Percentiles rank a stretch among this genome's conserved stretches.
Evolutionary conservation across 2,888 invertebrate genomes (phyloP).

Genomic region (Idaea straminata): DNA sequence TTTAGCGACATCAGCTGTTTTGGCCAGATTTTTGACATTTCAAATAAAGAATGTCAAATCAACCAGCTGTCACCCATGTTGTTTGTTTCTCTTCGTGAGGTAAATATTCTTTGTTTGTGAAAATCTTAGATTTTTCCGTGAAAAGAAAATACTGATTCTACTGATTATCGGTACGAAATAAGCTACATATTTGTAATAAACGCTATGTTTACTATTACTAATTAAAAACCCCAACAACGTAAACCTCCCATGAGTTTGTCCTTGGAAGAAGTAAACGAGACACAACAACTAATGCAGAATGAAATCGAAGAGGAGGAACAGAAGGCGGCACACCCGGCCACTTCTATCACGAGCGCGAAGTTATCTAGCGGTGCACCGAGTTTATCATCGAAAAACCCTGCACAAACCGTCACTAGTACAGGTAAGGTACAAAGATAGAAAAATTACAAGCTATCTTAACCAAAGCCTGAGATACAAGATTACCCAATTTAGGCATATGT

Average conservation of each 20-base stretch:
- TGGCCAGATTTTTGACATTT: too few species aligned
- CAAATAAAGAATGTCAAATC: too few species aligned
- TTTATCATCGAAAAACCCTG: constrained; percentile 59
- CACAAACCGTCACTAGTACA: constrained; percentile 52
- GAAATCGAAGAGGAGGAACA: constrained; percentile 71
- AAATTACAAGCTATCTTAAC: too few species aligned
- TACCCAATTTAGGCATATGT: too few species aligned
- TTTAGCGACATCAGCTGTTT: too few species aligned
- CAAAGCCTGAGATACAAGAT: too few species aligned
- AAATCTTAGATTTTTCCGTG: too few species aligned
- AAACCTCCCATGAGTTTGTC: constrained; percentile 61
- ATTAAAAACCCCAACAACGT: not conserved
- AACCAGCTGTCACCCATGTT: too few species aligned
- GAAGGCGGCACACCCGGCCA: constrained; percentile 53
- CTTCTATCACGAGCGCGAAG: constrained; percentile 71
- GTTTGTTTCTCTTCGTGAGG: too few species aligned
- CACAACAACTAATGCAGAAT: constrained; percentile 76
- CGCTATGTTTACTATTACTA: not conserved
- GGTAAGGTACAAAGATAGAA: constrained; percentile 31
- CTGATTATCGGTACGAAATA: not conserved
- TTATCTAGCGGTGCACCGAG: constrained; percentile 72
- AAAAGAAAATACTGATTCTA: too few species aligned
- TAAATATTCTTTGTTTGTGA: too few species aligned
- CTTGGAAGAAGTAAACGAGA: constrained; percentile 72
- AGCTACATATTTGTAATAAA: not conserved